Base-by-base conservation (phyloP, 53 echinoderm and acorn worm genomes). In the Echinarachnius parma region DNA sequence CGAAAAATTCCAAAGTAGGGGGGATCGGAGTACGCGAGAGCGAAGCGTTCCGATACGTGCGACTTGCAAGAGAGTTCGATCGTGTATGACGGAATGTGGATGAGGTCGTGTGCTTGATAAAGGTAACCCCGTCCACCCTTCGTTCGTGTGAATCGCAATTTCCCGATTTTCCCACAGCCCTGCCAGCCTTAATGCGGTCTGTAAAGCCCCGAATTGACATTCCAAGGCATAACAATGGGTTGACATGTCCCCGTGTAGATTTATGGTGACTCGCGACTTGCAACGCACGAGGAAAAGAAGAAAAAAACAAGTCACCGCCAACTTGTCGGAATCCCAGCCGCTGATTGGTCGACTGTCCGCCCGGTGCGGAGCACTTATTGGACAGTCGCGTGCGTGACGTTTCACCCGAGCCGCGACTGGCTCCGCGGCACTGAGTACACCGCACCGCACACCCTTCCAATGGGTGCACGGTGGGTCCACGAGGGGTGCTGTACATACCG, bases 1-100 rank as follows among this genome's bases (percentile, higher is more conserved):
- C 52, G 4, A 77, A 48, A 79, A 85, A 62, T 85, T 80, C 85
- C 48, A 32, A 69, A 70, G 55, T 52, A 21, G 59, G 66, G 7
- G 50, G 55, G 36, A 19, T 48, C 34, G 75, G 45, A 36, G 67
- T 48, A 59, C 53, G 47, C 62, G 58, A 50, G 81, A 72, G 74
- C 50, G 48, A 10, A n/a, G n/a, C n/a, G n/a, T n/a, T n/a, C n/a
- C 50, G 36, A 53, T 35, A 16, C 48, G 44, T 49, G 42, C 46
- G 27, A 16, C 21, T 5, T 15, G 46, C 27, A 0, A 14, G 65
- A 46, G 39, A 25, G 46, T 52, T 22, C 33, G 68, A 50, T 52
- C 22, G 57, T 72, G 56, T 56, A 55, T 72, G 74, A 56, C 25
- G 74, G 74, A 72, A 72, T 72, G 34, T 56, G n/a, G 37, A 39